A percentile compares a stretch with the other conserved stretches of the same genome.
phyloP scores from a whole-genome alignment of 2,888 invertebrate species.

The Epistrophe grossulariae region DNA sequence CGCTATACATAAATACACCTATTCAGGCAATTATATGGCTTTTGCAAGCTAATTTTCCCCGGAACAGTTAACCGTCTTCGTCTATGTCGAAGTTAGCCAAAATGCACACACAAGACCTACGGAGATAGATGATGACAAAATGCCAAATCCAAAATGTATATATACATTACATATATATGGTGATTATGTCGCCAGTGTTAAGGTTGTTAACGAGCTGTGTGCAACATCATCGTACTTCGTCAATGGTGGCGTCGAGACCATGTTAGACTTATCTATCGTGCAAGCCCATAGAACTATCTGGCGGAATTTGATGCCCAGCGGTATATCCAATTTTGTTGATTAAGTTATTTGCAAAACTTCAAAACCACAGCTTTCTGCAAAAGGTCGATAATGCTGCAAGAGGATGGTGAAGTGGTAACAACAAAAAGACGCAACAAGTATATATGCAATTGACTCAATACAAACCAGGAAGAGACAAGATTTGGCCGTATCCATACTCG shows the following conservation, averaged over 20 bases:
- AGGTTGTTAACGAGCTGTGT: conserved; percentile 67
- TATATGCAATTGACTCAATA: conserved; percentile 46
- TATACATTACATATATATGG: conserved; percentile 61
- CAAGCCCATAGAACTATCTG: conserved; percentile 34
- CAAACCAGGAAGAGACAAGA: conserved; percentile 58
- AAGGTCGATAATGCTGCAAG: conserved; percentile 36
- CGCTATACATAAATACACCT: conserved; percentile 25
- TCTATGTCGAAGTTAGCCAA: neutral
- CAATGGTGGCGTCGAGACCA: conserved; percentile 46
- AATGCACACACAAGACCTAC: conserved; percentile 4
- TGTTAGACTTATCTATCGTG: conserved; percentile 51
- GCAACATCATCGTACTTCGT: conserved; percentile 59
- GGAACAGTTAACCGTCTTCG: conserved; percentile 49
- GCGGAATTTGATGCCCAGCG: conserved; percentile 70
- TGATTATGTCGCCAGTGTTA: conserved; percentile 74
- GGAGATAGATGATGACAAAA: conserved; percentile 68
- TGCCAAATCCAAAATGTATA: conserved; percentile 57
- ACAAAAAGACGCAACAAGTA: conserved; percentile 13
- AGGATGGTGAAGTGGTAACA: conserved; percentile 32
- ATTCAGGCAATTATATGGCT: conserved; percentile 33
- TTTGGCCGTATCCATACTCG: neutral
- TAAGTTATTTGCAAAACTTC: conserved; percentile 72
- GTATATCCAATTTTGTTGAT: conserved; percentile 75
- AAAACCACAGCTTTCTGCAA: conserved; percentile 36
- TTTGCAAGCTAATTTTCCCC: conserved; percentile 57